phyloP scores from a whole-genome alignment of 2,797 vertebrate genomes.

The Rhinatrema bivittatum region DNA sequence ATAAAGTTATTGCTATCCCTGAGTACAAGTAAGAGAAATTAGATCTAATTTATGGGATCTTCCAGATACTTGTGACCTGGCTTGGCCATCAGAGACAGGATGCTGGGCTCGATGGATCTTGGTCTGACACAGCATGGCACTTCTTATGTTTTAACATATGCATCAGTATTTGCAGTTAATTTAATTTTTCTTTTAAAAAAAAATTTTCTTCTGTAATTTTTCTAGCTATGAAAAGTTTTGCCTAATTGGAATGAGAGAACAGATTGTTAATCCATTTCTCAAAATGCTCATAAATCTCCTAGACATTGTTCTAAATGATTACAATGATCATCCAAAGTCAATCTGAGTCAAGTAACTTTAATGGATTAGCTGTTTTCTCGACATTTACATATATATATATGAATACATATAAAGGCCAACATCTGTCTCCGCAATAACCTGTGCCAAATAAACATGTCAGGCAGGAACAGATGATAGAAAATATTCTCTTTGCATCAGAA shows the following conservation, averaged over 20 bases:
- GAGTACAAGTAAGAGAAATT: no score
- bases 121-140: no score
- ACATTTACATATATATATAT: slow-evolving; percentile 7
- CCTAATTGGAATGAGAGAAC: slow-evolving; percentile 2
- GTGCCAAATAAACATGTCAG: slow-evolving; percentile 6
- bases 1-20: no score
- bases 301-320: slow-evolving; percentile 14
- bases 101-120: no score
- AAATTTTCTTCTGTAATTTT: no score
- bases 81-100: no score
- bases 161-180: no score
- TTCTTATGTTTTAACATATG: no score
- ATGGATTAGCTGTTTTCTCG: slow-evolving; percentile 8
- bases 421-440: slow-evolving; percentile 1
- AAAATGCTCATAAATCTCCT: slow-evolving; percentile 16
- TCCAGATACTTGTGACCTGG: no score
- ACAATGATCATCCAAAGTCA: slow-evolving; percentile 12
- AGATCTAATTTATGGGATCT: no score
- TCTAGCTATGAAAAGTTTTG: background rate
- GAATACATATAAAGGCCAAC: slow-evolving; percentile 13
- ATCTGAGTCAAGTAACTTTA: slow-evolving; percentile 21
- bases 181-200: no score
- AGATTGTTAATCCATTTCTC: slow-evolving; percentile 8
- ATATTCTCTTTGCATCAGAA: background rate
- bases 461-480: background rate